These are phyloP conservation scores for Oxyruncus cristatus DNA, from an alignment of 2,113 vertebrate species.

Conservation along the genomic window DNA sequence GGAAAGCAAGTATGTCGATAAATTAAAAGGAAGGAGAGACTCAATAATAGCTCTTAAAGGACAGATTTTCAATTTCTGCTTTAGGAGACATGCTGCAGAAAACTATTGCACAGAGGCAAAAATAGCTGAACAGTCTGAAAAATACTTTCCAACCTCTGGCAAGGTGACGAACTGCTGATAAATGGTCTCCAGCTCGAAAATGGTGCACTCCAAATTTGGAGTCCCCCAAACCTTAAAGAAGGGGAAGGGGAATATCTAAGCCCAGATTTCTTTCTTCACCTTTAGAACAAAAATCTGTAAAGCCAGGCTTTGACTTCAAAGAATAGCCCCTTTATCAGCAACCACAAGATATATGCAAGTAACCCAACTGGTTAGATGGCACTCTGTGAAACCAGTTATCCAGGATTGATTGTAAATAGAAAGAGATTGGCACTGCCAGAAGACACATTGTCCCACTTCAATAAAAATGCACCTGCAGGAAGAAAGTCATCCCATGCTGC, in stretches of 20 bases:
- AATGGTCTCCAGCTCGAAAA: neutral
- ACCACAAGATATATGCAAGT: neutral
- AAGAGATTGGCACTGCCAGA: neutral
- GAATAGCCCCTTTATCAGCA: neutral
- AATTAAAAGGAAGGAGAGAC: neutral
- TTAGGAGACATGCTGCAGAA: neutral
- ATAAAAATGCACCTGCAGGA: neutral
- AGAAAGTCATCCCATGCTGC: neutral
- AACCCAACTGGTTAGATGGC: neutral
- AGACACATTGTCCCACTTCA: neutral
- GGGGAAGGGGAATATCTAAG: neutral
- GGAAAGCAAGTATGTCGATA: neutral
- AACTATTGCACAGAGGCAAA: neutral
- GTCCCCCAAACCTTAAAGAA: neutral
- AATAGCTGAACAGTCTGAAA: neutral
- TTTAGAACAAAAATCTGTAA: neutral
- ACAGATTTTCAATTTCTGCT: conserved; percentile 2
- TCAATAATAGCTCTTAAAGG: neutral
- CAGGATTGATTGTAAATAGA: neutral
- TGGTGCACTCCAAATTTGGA: neutral
- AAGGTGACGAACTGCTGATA: neutral
- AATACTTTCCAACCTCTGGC: neutral
- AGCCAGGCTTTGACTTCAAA: neutral
- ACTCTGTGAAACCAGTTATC: neutral
- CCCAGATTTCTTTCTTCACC: neutral